These are phyloP conservation scores for Abrostola triplasia DNA, from an alignment of 2,888 invertebrate genomes.

Conservation along the genomic window DNA sequence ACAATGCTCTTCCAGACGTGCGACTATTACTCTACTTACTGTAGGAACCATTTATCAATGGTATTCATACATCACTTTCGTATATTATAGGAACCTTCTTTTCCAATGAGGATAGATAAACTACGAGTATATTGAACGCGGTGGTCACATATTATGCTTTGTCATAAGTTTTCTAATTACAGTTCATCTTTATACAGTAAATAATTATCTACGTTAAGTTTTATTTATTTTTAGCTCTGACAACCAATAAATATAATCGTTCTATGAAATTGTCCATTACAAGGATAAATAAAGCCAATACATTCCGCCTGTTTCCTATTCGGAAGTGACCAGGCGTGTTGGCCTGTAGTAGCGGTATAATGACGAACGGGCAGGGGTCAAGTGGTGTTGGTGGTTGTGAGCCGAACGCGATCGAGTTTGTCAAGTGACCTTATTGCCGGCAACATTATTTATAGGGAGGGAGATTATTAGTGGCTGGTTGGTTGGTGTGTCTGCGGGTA, in stretches of 20 bases:
- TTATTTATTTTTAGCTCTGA: conserved; percentile 3
- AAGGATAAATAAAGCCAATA: conserved; percentile 44
- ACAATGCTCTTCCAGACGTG: too few species aligned
- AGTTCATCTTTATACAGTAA: too few species aligned
- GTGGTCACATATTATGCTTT: too few species aligned
- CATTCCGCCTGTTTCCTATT: conserved; percentile 29
- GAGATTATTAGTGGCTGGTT: conserved; percentile 37
- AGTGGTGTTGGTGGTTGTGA: conserved; percentile 10
- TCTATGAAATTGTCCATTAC: conserved; percentile 39
- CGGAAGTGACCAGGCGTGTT: conserved; percentile 2
- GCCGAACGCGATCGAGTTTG: conserved; percentile 42
- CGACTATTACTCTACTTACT: too few species aligned
- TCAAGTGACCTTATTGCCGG: conserved; percentile 43
- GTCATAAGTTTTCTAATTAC: too few species aligned
- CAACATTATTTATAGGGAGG: conserved; percentile 45
- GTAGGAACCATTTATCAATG: too few species aligned
- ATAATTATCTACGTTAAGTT: neutral
- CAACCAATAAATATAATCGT: conserved; percentile 20
- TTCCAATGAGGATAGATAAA: too few species aligned
- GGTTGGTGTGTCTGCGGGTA: neutral
- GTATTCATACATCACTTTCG: too few species aligned
- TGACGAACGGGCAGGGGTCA: neutral
- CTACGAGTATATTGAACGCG: too few species aligned
- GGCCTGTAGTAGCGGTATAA: conserved; percentile 8
- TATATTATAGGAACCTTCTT: too few species aligned